These are phyloP conservation scores for Aradophagus sp. DNA, from an alignment of 1,140 invertebrate genomes.

Conservation along the genomic window DNA sequence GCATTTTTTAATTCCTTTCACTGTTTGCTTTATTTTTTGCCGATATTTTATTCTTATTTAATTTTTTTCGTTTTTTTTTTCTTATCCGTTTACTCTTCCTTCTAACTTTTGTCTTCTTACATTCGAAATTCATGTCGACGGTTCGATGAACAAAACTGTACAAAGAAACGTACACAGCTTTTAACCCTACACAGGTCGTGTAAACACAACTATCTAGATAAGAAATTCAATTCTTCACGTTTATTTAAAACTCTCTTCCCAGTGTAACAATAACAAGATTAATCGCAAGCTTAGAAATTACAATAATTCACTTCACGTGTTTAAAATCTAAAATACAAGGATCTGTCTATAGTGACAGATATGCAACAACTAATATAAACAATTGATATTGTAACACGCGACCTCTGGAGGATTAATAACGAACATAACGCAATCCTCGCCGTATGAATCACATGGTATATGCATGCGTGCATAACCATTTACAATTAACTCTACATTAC, in stretches of 20 bases:
- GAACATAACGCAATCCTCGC: conserved; percentile 30
- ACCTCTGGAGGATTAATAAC: conserved; percentile 47
- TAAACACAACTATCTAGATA: conserved; percentile 27
- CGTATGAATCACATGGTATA: conserved; percentile 21
- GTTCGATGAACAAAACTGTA: conserved; percentile 25
- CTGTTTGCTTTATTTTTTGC: too few relatives aligned
- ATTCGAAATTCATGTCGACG: conserved; percentile 54
- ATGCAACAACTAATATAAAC: conserved; percentile 15
- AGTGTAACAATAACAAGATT: too few relatives aligned
- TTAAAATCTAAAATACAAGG: conserved; percentile 4
- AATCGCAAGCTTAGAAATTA: too few relatives aligned
- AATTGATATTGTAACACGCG: conserved; percentile 19
- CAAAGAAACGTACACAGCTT: conserved; percentile 21
- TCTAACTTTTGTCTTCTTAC: conserved; percentile 19
- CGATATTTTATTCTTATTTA: too few relatives aligned
- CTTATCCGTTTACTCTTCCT: not conserved
- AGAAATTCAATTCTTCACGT: conserved; percentile 9
- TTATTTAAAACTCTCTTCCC: conserved; percentile 25
- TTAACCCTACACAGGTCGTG: conserved; percentile 45
- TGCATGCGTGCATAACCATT: conserved; percentile 19
- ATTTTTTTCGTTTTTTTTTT: too few relatives aligned
- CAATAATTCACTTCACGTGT: too few relatives aligned
- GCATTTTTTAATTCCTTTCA: too few relatives aligned
- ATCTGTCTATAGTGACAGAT: not conserved
- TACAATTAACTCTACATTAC: too few relatives aligned